Conservation (phyloP, 2,113 vertebrate species). For the Sciurus niger region DNA sequence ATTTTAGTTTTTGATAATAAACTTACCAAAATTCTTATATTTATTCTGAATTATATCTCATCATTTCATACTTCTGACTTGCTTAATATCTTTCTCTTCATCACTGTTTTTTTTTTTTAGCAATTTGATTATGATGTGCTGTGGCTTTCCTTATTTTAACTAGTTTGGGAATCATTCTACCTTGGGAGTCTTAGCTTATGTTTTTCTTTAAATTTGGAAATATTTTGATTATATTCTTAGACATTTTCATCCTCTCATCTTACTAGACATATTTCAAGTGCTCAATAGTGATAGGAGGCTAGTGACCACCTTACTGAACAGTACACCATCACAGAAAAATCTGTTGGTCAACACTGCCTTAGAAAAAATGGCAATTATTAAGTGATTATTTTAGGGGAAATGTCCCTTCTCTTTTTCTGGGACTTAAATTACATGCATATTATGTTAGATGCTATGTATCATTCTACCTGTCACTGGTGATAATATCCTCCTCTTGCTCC, state of each 20-base stretch:
- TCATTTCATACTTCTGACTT: not conserved
- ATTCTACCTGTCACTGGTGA: not conserved
- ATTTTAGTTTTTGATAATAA: not conserved
- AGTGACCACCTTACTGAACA: not conserved
- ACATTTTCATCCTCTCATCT: no score
- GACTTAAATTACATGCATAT: not conserved
- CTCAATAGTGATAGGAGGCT: no score
- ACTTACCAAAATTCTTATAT: not conserved
- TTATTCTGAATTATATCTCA: not conserved
- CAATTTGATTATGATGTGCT: not conserved
- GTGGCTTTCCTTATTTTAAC: not conserved
- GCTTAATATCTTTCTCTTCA: not conserved
- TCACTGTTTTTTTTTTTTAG: not conserved
- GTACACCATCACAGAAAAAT: no score
- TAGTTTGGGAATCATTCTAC: not conserved
- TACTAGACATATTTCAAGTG: no score
- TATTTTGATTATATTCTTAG: not conserved
- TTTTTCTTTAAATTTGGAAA: not conserved
- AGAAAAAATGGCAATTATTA: no score
- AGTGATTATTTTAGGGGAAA: no score
- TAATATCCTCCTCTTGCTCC: not conserved
- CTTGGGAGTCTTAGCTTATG: not conserved
- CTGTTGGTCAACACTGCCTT: no score
- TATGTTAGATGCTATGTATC: not conserved
- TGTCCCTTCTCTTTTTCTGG: not conserved